Conservation (phyloP, 2,113 vertebrate species). For the Callipepla californica region DNA sequence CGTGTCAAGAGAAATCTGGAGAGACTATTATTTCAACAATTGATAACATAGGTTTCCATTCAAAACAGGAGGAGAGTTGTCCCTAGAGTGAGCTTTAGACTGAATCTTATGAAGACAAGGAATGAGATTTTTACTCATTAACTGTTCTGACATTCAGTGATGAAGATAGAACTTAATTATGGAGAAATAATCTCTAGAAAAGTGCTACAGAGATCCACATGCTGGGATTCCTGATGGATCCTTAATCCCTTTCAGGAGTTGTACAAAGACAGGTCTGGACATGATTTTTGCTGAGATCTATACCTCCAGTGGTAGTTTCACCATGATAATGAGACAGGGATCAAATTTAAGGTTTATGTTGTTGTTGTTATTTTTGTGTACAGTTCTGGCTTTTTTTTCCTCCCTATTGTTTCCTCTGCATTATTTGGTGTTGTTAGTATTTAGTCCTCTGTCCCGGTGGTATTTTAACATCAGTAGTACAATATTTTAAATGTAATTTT, state of each 20-base stretch:
- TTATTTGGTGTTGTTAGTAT: neutral
- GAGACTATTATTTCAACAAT: neutral
- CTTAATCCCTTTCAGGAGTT: rapidly evolving
- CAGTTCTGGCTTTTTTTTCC: rapidly evolving
- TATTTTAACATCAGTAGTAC: neutral
- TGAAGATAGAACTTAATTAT: neutral
- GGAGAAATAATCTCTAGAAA: neutral
- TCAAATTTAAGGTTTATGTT: neutral
- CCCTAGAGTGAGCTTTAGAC: neutral
- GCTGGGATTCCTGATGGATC: neutral
- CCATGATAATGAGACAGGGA: neutral
- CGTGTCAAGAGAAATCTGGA: neutral
- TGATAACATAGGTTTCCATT: neutral
- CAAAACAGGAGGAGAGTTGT: neutral
- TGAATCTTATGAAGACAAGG: neutral
- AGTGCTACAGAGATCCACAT: neutral
- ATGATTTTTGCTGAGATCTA: neutral
- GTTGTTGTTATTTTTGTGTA: neutral
- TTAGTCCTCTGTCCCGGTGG: neutral
- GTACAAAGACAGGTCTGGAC: neutral
- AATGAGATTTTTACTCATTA: neutral
- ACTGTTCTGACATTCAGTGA: neutral
- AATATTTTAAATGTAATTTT: neutral
- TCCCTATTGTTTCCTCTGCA: neutral
- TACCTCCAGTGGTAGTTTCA: neutral